Conservation (phyloP, 2,797 vertebrate species). For the Siniperca undulata region DNA sequence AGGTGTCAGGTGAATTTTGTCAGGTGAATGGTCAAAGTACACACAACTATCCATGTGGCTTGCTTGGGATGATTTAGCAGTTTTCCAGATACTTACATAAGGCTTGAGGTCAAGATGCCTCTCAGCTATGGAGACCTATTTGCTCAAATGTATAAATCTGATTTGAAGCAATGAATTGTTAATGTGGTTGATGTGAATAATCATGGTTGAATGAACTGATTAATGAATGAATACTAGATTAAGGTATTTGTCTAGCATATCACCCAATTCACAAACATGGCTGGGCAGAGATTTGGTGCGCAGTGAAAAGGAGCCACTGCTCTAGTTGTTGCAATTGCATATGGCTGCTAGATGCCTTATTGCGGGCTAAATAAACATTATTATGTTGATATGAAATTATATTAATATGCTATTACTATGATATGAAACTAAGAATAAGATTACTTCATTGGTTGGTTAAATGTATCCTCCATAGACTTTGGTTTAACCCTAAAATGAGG, state of each 20-base stretch:
- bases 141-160: not conserved
- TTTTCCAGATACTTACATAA: slow-evolving; percentile 22
- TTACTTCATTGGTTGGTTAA: not conserved
- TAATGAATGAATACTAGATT: not conserved
- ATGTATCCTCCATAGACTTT: not conserved
- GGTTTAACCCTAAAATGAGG: not conserved
- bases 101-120: slow-evolving; percentile 17
- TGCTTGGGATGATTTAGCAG: slow-evolving; percentile 27
- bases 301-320: slow-evolving; percentile 1
- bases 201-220: not conserved
- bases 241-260: not conserved
- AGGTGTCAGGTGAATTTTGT: slow-evolving; percentile 19
- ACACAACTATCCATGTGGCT: slow-evolving; percentile 12
- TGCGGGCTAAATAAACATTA: not conserved
- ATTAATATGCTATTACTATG: too few species aligned
- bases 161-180: not conserved
- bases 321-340: not conserved
- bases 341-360: not conserved
- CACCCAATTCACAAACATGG: not conserved
- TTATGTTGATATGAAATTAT: too few species aligned
- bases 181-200: not conserved
- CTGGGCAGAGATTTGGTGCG: not conserved
- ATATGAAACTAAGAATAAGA: not conserved
- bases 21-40: slow-evolving; percentile 49
- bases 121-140: not conserved